phyloP scores from a whole-genome alignment of 2,888 invertebrate genomes.

The Lordiphosa andalusiaca region DNA sequence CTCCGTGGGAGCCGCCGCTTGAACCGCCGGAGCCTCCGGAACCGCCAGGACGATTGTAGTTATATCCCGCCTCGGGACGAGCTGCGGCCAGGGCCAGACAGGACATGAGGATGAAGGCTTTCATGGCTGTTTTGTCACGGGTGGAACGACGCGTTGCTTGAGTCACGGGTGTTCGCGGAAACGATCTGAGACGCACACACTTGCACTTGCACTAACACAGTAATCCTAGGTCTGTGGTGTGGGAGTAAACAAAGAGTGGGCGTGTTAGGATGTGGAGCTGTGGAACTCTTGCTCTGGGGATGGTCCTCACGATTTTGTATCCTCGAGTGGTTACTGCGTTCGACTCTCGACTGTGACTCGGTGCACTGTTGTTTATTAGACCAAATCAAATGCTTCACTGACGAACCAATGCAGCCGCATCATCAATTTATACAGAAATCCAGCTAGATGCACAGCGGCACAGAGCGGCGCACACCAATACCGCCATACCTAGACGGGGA shows the following conservation, averaged over 20 bases:
- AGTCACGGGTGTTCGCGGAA: constrained; percentile 13
- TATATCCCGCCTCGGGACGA: constrained; percentile 80
- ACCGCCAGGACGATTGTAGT: constrained; percentile 80
- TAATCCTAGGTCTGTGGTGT: constrained; percentile 73
- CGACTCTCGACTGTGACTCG: constrained; percentile 24
- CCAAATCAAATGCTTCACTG: constrained; percentile 81
- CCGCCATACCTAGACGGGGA: constrained; percentile 6
- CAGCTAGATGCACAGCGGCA: constrained; percentile 54
- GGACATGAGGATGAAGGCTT: constrained; percentile 80
- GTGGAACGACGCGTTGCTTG: constrained; percentile 37
- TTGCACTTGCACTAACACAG: constrained; percentile 71
- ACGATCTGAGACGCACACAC: constrained; percentile 49
- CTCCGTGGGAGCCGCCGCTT: constrained; percentile 60
- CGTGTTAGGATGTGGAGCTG: constrained; percentile 38
- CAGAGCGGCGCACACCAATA: constrained; percentile 28
- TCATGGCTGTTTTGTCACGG: constrained; percentile 68
- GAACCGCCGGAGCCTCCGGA: constrained; percentile 79
- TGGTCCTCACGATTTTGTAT: constrained; percentile 61
- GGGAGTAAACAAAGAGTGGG: constrained; percentile 24
- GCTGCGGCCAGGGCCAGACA: constrained; percentile 80
- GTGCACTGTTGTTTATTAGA: constrained; percentile 78
- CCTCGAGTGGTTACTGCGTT: constrained; percentile 52
- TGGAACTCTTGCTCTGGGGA: constrained; percentile 26
- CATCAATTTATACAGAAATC: constrained; percentile 81
- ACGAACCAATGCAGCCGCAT: constrained; percentile 78